Percentiles rank a stretch among this genome's conserved stretches.
Evolutionary conservation across 2,888 invertebrate species (phyloP).

Genomic region (Rhimphoctona megacephalus): DNA sequence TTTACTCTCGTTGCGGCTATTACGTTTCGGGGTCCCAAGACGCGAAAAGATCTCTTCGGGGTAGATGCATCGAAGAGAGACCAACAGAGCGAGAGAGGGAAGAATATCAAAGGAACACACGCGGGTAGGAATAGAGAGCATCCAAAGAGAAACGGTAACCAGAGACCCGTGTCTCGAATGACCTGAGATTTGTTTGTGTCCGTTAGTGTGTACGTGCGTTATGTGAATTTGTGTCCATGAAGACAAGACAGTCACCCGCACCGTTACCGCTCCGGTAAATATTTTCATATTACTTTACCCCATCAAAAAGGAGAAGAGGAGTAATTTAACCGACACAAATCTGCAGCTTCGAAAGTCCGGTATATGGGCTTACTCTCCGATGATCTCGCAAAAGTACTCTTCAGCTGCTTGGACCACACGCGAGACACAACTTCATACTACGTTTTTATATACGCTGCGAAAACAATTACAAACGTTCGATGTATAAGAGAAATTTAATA

Average conservation of each 20-base stretch:
- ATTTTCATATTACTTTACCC: conserved; percentile 84
- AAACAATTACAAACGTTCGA: conserved; percentile 21
- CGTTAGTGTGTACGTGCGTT: conserved; percentile 16
- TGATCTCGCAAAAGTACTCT: conserved; percentile 58
- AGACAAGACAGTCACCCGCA: conserved; percentile 68
- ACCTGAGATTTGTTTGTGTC: conserved; percentile 73
- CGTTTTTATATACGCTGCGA: background rate
- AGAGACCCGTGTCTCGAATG: conserved; percentile 82
- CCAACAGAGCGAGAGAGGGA: conserved; percentile 29
- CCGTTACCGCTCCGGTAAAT: conserved; percentile 79
- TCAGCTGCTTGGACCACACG: conserved; percentile 64
- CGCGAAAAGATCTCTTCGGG: conserved; percentile 34
- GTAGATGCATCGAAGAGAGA: conserved; percentile 61
- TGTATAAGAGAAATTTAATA: conserved; percentile 28
- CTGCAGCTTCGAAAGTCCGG: conserved; percentile 69
- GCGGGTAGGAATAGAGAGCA: conserved; percentile 59
- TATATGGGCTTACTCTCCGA: conserved; percentile 15
- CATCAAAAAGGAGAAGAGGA: background rate
- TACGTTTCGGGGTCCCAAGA: conserved; percentile 76
- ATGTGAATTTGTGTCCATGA: conserved; percentile 14
- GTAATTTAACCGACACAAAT: conserved; percentile 82
- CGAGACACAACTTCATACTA: conserved; percentile 35
- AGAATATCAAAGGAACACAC: conserved; percentile 50
- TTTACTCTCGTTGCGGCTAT: conserved; percentile 75
- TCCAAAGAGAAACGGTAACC: conserved; percentile 79